phyloP scores from a whole-genome alignment of 2,888 invertebrate genomes.

The Cephus sareptanus region DNA sequence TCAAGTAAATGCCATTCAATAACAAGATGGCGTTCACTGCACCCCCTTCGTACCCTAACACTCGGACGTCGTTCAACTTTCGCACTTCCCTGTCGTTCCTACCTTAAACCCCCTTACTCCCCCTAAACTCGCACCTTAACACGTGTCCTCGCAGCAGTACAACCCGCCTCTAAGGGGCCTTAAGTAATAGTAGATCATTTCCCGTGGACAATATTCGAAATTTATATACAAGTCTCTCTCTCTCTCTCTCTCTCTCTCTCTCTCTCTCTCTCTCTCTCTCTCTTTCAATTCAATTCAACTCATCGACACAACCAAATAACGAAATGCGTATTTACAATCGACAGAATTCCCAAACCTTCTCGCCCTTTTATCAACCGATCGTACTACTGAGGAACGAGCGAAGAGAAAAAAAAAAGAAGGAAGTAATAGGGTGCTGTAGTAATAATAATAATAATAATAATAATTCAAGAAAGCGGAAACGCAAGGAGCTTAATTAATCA shows the following conservation, averaged over 20 bases:
- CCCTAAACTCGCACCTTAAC: neutral
- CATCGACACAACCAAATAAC: neutral
- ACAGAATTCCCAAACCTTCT: neutral
- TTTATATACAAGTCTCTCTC: constrained; percentile 1
- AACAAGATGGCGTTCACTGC: neutral
- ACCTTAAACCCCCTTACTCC: neutral
- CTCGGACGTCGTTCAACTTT: neutral
- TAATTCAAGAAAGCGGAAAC: no score
- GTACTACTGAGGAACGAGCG: neutral
- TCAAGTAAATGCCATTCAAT: neutral
- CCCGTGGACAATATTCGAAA: neutral
- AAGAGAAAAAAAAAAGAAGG: neutral
- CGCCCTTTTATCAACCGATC: neutral
- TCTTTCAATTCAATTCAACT: neutral
- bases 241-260: no score
- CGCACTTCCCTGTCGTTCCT: neutral
- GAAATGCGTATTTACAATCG: neutral
- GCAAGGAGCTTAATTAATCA: no score
- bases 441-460: no score
- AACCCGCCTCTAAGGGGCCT: neutral
- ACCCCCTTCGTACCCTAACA: neutral
- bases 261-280: neutral
- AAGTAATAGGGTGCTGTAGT: neutral
- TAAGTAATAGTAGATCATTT: neutral
- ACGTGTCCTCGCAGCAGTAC: neutral